These are phyloP conservation scores for Calliphora vomitoria DNA, from an alignment of 2,888 invertebrate species.

Conservation along the genomic window DNA sequence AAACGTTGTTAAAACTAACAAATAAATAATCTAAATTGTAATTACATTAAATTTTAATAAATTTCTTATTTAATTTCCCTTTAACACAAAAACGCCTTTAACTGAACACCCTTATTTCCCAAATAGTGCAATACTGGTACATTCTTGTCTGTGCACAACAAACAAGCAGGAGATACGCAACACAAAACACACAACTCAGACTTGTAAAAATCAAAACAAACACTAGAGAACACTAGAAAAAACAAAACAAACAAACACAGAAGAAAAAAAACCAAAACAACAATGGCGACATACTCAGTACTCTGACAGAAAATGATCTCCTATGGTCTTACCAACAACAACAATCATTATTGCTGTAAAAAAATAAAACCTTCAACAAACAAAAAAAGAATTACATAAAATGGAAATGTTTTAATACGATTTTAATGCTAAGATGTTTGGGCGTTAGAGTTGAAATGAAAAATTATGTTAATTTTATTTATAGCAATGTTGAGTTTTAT, in stretches of 20 bases:
- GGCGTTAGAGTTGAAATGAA: slow-evolving; percentile 61
- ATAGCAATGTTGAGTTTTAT: slow-evolving; percentile 30
- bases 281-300: slow-evolving; percentile 20
- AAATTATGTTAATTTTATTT: slow-evolving; percentile 66
- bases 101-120: slow-evolving; percentile 6
- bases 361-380: neutral
- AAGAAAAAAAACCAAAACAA: slow-evolving; percentile 28
- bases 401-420: slow-evolving; percentile 68
- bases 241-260: neutral
- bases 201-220: slow-evolving; percentile 33
- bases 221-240: neutral
- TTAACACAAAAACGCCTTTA: neutral
- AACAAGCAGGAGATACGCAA: slow-evolving; percentile 24
- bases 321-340: slow-evolving; percentile 35
- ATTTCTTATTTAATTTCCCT: no score
- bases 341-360: neutral
- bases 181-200: slow-evolving; percentile 8
- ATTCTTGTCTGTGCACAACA: neutral
- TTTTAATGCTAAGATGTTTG: slow-evolving; percentile 57
- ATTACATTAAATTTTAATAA: no score
- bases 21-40: no score
- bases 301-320: slow-evolving; percentile 56
- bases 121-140: no score
- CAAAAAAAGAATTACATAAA: slow-evolving; percentile 47
- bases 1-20: no score